phyloP scores from a whole-genome alignment of 2,113 vertebrate genomes.

The Chaetura pelagica region DNA sequence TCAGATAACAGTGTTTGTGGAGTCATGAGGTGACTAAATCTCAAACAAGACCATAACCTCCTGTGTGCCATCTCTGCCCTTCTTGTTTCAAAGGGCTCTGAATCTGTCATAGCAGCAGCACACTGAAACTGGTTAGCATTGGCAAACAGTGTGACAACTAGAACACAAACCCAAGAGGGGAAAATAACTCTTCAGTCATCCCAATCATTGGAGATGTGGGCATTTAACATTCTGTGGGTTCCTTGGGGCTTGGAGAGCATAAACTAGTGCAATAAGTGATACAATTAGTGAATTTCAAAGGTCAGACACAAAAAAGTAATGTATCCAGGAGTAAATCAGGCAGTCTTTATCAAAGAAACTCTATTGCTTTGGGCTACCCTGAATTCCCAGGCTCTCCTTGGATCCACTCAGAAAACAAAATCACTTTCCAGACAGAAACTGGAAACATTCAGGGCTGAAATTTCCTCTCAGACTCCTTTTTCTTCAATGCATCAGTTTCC shows the following conservation, averaged over 20 bases:
- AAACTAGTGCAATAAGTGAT: constrained; percentile 45
- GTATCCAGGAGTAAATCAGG: constrained; percentile 33
- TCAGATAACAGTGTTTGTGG: neutral
- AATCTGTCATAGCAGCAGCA: neutral
- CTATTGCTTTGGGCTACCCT: neutral
- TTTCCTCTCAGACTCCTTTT: neutral
- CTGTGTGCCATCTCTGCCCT: neutral
- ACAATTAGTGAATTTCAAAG: constrained; percentile 59
- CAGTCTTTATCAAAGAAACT: neutral
- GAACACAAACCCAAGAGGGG: constrained; percentile 57
- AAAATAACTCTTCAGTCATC: constrained; percentile 61
- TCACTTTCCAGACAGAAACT: neutral
- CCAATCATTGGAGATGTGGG: constrained; percentile 37
- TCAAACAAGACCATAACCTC: neutral
- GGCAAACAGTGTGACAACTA: constrained; percentile 54
- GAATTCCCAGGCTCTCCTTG: neutral
- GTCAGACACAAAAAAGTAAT: constrained; percentile 6
- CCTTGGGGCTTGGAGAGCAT: neutral
- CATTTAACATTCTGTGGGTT: constrained; percentile 57
- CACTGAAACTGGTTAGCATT: constrained; percentile 27
- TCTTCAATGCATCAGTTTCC: neutral
- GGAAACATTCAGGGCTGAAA: neutral
- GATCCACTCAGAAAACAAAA: neutral
- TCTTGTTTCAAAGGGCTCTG: neutral
- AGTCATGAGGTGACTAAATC: neutral